Evolutionary conservation across 2,888 invertebrate species (phyloP).

Genomic region (Cataglyphis rosenhaueri): DNA sequence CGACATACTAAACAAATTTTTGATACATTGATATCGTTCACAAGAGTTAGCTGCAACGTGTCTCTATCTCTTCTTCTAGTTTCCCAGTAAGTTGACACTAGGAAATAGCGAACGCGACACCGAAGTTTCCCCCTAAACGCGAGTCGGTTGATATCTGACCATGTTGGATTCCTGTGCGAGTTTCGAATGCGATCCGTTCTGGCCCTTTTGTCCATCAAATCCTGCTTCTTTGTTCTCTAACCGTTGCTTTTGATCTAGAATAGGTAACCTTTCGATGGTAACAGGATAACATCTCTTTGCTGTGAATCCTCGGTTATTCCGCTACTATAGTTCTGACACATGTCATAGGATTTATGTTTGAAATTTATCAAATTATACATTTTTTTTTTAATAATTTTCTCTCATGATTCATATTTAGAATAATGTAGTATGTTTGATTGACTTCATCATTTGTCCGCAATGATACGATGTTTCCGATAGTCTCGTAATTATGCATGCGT

Average conservation of each 20-base stretch:
- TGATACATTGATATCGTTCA: not conserved
- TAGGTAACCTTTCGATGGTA: conserved; percentile 34
- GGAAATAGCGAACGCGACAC: conserved; percentile 63
- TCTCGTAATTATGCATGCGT: not conserved
- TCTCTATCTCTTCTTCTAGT: conserved; percentile 65
- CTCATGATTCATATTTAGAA: not conserved
- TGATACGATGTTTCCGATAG: too few species aligned
- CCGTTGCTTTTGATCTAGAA: not conserved
- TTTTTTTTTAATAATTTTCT: not conserved
- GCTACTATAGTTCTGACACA: not conserved
- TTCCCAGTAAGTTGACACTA: conserved; percentile 72
- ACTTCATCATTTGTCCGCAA: not conserved
- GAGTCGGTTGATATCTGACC: conserved; percentile 77
- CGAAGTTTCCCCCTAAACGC: conserved; percentile 74
- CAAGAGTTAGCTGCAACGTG: not conserved
- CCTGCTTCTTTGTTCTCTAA: conserved; percentile 34
- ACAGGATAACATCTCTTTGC: conserved; percentile 33
- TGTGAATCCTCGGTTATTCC: not conserved
- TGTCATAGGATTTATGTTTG: not conserved
- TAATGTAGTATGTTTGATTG: not conserved
- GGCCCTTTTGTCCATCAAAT: conserved; percentile 41
- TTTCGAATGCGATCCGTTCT: conserved; percentile 77
- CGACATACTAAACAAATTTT: not conserved
- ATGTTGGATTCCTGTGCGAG: conserved; percentile 75
- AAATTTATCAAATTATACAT: not conserved